A percentile compares a stretch with the other conserved stretches of the same genome.
Evolutionary conservation across 1,140 invertebrate species (phyloP).

Genomic region (Cotesia typhae): DNA sequence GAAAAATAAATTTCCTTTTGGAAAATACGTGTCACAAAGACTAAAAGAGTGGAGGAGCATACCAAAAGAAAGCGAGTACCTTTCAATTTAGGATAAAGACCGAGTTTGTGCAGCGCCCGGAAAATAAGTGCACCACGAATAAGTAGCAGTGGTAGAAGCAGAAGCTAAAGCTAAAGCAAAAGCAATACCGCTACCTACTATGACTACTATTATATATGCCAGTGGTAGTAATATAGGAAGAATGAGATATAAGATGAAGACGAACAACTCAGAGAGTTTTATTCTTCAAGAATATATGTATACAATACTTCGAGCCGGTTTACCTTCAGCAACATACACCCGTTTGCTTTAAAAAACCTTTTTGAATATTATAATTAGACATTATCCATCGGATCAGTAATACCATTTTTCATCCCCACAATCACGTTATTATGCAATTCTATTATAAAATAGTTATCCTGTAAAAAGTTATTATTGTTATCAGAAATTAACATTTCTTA

Average conservation of each 20-base stretch:
- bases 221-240: too few species aligned
- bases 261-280: neutral
- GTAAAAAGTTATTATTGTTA: too few species aligned
- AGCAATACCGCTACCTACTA: neutral
- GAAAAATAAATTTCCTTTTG: slow-evolving; percentile 16
- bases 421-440: too few species aligned
- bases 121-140: slow-evolving; percentile 33
- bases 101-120: slow-evolving; percentile 32
- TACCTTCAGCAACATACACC: neutral
- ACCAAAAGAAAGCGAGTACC: slow-evolving; percentile 20
- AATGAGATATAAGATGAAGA: too few species aligned
- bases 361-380: slow-evolving; percentile 25
- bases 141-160: slow-evolving; percentile 10
- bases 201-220: too few species aligned
- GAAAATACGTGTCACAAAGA: slow-evolving; percentile 1
- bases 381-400: neutral
- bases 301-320: neutral
- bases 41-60: neutral
- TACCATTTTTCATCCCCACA: too few species aligned
- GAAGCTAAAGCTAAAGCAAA: neutral
- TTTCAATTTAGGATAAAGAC: slow-evolving; percentile 36
- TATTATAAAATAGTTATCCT: too few species aligned
- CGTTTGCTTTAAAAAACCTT: neutral
- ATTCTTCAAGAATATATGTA: neutral
- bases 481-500: too few species aligned